Percentiles rank a stretch among this genome's conserved stretches.
Evolutionary conservation across 1,140 invertebrate species (phyloP).

Genomic region (Saccostrea glomerata): DNA sequence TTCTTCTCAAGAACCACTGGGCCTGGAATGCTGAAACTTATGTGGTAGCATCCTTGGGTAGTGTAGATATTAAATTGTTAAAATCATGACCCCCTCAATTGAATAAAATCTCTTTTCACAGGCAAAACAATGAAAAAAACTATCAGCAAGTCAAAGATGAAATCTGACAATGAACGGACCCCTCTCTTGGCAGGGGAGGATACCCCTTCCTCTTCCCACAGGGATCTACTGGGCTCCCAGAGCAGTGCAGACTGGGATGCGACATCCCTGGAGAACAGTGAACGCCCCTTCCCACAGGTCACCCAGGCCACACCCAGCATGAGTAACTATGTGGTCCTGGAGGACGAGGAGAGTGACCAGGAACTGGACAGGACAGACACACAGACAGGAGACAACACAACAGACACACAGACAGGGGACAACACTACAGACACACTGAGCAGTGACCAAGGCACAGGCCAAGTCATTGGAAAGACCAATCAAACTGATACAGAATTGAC

Average conservation of each 20-base stretch:
- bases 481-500: neutral
- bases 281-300: conserved; percentile 51
- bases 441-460: neutral
- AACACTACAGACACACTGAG: neutral
- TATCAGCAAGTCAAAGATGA: conserved; percentile 45
- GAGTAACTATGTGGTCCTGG: conserved; percentile 67
- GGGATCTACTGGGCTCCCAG: conserved; percentile 12
- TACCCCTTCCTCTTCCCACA: neutral
- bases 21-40: too few species aligned
- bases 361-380: neutral
- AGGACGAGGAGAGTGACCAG: conserved; percentile 29
- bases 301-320: conserved; percentile 61
- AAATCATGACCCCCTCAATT: too few species aligned
- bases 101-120: conserved; percentile 26
- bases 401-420: neutral
- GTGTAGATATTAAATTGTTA: too few species aligned
- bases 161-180: conserved; percentile 54
- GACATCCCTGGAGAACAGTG: conserved; percentile 55
- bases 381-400: neutral
- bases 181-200: conserved; percentile 56
- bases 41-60: too few species aligned
- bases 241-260: conserved; percentile 59
- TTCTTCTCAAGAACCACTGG: too few species aligned
- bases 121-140: conserved; percentile 64
- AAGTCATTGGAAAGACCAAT: neutral